Conservation (phyloP, 2,888 invertebrate species). For the Ectemnius lituratus region DNA sequence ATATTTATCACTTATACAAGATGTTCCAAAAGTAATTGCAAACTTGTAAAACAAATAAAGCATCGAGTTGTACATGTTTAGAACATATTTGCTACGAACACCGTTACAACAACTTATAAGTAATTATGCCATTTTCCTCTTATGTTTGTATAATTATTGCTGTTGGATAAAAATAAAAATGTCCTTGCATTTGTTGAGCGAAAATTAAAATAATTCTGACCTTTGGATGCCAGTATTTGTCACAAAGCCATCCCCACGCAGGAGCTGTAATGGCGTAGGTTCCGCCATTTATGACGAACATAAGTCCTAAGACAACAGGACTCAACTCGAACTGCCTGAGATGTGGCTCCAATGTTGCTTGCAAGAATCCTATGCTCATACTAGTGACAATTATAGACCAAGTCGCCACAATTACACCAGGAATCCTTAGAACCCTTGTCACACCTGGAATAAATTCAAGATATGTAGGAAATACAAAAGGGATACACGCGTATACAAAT, state of each 20-base stretch:
- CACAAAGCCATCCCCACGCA: slow-evolving; percentile 89
- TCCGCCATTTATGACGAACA: slow-evolving; percentile 92
- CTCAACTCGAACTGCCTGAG: slow-evolving; percentile 85
- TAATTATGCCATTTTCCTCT: too few relatives aligned
- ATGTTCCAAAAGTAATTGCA: too few relatives aligned
- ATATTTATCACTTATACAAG: too few relatives aligned
- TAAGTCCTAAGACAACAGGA: slow-evolving; percentile 85
- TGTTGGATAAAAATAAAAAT: neutral
- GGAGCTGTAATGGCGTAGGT: slow-evolving; percentile 90
- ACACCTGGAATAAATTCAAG: slow-evolving; percentile 79
- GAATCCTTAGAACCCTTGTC: slow-evolving; percentile 84
- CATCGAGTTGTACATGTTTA: too few relatives aligned
- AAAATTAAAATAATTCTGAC: slow-evolving; percentile 44
- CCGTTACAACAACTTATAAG: neutral
- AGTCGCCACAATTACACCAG: slow-evolving; percentile 86
- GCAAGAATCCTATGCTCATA: slow-evolving; percentile 91
- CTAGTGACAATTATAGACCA: slow-evolving; percentile 87
- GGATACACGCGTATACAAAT: neutral
- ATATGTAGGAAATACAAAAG: neutral
- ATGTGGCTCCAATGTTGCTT: slow-evolving; percentile 94
- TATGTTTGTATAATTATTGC: neutral
- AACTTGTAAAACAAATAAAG: too few relatives aligned
- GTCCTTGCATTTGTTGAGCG: neutral
- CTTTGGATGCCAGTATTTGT: slow-evolving; percentile 84
- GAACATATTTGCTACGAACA: neutral